These are phyloP conservation scores for Odocoileus hemionus DNA, from an alignment of 2,113 vertebrate genomes.

Conservation along the genomic window DNA sequence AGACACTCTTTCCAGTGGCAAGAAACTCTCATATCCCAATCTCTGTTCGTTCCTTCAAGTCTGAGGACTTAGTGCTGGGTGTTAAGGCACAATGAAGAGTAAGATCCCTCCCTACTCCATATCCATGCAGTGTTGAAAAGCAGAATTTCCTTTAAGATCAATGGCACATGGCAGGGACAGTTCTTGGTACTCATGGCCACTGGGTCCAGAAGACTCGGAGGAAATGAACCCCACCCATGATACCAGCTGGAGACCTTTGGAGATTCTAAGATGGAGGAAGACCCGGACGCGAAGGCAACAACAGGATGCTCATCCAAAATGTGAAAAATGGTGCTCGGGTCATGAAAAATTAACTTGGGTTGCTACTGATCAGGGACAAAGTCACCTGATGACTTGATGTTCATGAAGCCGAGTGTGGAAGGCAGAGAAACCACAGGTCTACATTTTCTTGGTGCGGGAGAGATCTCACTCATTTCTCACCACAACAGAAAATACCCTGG, in stretches of 20 bases:
- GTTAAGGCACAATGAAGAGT: no score
- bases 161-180: neutral
- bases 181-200: neutral
- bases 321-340: neutral
- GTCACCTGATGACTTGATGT: neutral
- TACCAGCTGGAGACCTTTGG: neutral
- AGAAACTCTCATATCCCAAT: neutral
- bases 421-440: neutral
- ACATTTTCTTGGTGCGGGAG: neutral
- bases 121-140: no score
- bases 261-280: neutral
- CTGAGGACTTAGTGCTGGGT: neutral
- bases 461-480: neutral
- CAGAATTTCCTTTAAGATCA: neutral
- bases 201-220: neutral
- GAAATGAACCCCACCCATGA: neutral
- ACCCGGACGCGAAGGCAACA: rapidly evolving
- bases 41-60: neutral
- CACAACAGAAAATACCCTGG: neutral
- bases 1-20: rapidly evolving
- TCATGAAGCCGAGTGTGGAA: neutral
- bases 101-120: rapidly evolving
- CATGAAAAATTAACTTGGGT: no score
- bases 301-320: neutral
- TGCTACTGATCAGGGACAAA: neutral